Conservation (phyloP, 2,113 vertebrate genomes). For the Burhinus bistriatus region DNA sequence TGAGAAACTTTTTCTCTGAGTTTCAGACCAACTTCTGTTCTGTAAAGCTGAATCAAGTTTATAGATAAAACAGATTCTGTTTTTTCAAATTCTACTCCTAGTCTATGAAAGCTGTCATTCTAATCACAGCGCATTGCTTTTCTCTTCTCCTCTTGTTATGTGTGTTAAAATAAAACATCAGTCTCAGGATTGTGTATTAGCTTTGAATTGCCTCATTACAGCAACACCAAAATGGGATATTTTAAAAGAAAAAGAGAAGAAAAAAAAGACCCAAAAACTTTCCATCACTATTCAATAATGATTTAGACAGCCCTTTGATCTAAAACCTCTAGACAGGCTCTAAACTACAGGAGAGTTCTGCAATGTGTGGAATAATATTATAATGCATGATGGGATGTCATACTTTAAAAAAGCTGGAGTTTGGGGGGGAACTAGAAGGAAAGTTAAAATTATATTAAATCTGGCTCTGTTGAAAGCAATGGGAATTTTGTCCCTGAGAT, state of each 20-base stretch:
- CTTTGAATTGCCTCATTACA: constrained; percentile 46
- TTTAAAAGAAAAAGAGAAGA: background rate
- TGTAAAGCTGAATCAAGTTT: background rate
- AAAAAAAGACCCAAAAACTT: background rate
- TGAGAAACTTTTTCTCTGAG: background rate
- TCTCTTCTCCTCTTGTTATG: background rate
- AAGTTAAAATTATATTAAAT: background rate
- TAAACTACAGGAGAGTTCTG: background rate
- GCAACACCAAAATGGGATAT: background rate
- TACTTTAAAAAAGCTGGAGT: background rate
- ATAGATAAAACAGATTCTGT: background rate
- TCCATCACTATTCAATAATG: background rate
- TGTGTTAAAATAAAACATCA: constrained; percentile 38
- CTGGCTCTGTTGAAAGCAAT: background rate
- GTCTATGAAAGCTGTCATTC: constrained; percentile 12
- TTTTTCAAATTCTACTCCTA: constrained; percentile 13
- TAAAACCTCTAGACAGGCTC: background rate
- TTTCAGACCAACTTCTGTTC: constrained; percentile 1
- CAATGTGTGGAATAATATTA: background rate
- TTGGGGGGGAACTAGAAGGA: background rate
- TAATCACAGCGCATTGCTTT: background rate
- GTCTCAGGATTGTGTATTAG: constrained; percentile 25
- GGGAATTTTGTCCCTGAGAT: background rate
- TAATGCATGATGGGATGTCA: background rate
- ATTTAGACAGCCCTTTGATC: constrained; percentile 43